Evolutionary conservation across 2,797 vertebrate species (phyloP), one percentile per base, ranked within the genome.

Genomic region (Mareca penelope): DNA sequence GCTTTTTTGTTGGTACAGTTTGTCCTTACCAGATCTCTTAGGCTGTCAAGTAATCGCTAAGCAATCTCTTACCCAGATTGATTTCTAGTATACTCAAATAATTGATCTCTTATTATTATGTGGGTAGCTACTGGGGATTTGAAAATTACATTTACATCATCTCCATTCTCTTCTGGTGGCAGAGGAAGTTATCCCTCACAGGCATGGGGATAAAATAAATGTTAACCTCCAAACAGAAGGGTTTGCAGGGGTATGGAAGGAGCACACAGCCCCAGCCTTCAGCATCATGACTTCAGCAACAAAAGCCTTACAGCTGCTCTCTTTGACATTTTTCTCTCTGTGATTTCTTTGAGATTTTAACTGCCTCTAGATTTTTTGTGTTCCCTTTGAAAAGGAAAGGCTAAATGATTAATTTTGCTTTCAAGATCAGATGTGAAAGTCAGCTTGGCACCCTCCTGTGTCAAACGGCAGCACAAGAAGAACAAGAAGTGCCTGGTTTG

Each of bases 401-500:
- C 56, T 40, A 44, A n/a, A 12, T 67, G 77, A 79, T 91, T 93
- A 71, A 91, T 91, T 79, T 48, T 69, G 39, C 85, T 94, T 93
- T 84, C 17, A 10, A 6, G 82, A 21, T 53, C 1, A 1, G 39
- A 39, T 86, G 64, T 76, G 70, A 64, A 81, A 56, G 33, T 29
- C n/a, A 86, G 80, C 70, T 73, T 50, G 35, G 80, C 91, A 12
- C 24, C 50, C 33, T 70, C 21, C 85, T n/a, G 60, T 0, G 0
- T 39, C 33, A 71, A 93, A 60, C 12, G 42, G 90, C 86, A 90
- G 68, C 75, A 50, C 2, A 22, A 76, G 70, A 53, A 91, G 77
- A 76, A 79, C 83, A 89, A 79, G 73, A 57, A 73, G 60, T 77
- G 73, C 53, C 78, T 86, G 63, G 15, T 73, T 85, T 88, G 56